Conservation (phyloP, 2,113 vertebrate genomes). For the Diadophis punctatus region DNA sequence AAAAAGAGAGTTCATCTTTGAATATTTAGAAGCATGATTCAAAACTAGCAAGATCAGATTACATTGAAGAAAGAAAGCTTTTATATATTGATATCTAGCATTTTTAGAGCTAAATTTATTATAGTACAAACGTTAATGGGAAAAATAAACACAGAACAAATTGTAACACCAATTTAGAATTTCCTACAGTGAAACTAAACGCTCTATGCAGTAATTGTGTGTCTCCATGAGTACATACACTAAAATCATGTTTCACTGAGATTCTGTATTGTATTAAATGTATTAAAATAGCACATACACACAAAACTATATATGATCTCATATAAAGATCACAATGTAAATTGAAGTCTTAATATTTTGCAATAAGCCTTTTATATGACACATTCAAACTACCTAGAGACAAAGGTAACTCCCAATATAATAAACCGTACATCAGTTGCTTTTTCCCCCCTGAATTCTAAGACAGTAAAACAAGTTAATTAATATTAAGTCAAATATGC, state of each 20-base stretch:
- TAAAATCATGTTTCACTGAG: neutral
- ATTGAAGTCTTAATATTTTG: neutral
- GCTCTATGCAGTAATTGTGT: neutral
- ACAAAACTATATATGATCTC: neutral
- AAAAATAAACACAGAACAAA: neutral
- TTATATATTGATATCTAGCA: slow-evolving; percentile 42
- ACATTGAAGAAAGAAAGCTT: slow-evolving; percentile 13
- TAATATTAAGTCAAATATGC: neutral
- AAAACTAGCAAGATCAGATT: slow-evolving; percentile 20
- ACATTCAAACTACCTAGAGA: neutral
- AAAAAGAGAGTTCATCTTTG: neutral
- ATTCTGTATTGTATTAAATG: neutral
- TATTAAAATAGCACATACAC: neutral
- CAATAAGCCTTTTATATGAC: neutral
- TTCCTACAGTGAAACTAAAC: neutral
- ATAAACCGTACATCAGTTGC: neutral
- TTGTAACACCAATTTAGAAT: neutral
- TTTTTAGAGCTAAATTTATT: slow-evolving; percentile 51
- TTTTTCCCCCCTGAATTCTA: neutral
- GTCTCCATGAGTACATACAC: neutral
- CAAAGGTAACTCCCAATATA: neutral
- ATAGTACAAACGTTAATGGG: neutral
- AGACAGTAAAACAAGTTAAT: neutral
- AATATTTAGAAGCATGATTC: neutral
- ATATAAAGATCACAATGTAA: neutral